These are phyloP conservation scores for Drosophila demipolita DNA, from an alignment of 2,888 invertebrate species.

Conservation along the genomic window DNA sequence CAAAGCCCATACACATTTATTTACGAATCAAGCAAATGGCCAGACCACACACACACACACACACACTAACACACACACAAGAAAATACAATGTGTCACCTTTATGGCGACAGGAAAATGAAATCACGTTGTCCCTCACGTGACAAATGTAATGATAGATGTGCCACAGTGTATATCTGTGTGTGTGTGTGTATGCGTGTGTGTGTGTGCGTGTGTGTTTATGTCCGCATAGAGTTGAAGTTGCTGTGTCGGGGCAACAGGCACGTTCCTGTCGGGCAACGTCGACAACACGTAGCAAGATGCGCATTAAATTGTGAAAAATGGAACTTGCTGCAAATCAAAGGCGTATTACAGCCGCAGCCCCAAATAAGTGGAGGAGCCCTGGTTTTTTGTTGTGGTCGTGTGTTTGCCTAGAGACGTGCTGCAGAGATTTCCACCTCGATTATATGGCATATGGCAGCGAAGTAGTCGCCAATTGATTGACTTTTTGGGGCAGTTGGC, in stretches of 20 bases:
- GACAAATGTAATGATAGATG: conserved; percentile 81
- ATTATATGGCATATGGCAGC: background rate
- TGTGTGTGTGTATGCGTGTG: conserved; percentile 10
- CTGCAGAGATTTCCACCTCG: conserved; percentile 58
- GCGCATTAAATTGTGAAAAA: conserved; percentile 81
- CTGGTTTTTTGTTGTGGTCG: conserved; percentile 9
- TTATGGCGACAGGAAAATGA: conserved; percentile 80
- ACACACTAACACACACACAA: background rate
- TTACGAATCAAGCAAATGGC: conserved; percentile 18
- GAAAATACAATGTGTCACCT: conserved; percentile 72
- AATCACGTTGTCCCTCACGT: conserved; percentile 81
- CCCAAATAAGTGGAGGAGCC: conserved; percentile 68
- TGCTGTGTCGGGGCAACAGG: conserved; percentile 35
- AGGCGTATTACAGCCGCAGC: conserved; percentile 72
- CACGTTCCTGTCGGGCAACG: conserved; percentile 63
- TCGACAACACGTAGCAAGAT: conserved; percentile 76
- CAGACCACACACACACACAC: conserved; percentile 21
- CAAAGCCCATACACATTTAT: background rate
- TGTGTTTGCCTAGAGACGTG: conserved; percentile 40
- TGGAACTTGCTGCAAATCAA: conserved; percentile 79
- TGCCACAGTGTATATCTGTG: conserved; percentile 20
- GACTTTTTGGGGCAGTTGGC: conserved; percentile 44
- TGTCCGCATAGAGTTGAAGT: conserved; percentile 29
- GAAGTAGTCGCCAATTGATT: conserved; percentile 59
- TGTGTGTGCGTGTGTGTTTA: conserved; percentile 20